Evolutionary conservation across 2,797 vertebrate genomes (phyloP).

Genomic region (Pagetopsis macropterus): DNA sequence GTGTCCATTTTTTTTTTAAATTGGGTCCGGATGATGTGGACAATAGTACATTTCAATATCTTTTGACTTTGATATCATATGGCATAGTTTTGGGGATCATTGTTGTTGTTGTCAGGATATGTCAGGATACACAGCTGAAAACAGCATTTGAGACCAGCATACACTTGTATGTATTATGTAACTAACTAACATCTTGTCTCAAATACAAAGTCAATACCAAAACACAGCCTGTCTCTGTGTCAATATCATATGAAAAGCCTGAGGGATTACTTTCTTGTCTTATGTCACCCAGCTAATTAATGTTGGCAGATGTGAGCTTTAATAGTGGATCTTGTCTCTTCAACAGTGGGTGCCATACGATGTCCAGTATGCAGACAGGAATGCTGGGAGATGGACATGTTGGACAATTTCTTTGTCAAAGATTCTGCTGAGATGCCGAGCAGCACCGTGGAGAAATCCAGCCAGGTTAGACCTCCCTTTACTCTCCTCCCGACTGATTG

Average conservation of each 20-base stretch:
- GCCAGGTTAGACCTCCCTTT: constrained; percentile 85
- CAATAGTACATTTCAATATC: too few relatives aligned
- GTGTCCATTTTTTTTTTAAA: background rate
- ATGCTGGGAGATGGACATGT: constrained; percentile 95
- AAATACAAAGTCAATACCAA: background rate
- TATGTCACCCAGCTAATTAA: background rate
- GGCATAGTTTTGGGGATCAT: too few relatives aligned
- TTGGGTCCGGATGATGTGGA: background rate
- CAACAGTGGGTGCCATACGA: constrained; percentile 90
- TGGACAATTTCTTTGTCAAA: constrained; percentile 99
- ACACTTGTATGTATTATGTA: too few relatives aligned
- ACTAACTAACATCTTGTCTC: background rate
- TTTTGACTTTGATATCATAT: too few relatives aligned
- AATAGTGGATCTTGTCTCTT: constrained; percentile 19
- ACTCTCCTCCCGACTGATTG: background rate
- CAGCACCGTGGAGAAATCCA: constrained; percentile 98
- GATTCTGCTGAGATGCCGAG: constrained; percentile 97
- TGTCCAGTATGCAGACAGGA: constrained; percentile 97
- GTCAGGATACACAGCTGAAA: background rate
- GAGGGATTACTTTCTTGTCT: background rate
- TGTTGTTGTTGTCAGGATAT: too few relatives aligned
- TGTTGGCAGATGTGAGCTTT: background rate
- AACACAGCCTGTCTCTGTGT: background rate
- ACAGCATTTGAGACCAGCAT: background rate
- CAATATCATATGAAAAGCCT: background rate